Percentiles rank a stretch among this genome's conserved stretches.
These are phyloP conservation scores for Onychomys arenicola DNA, from an alignment of 2,797 vertebrate genomes.

Conservation along the genomic window DNA sequence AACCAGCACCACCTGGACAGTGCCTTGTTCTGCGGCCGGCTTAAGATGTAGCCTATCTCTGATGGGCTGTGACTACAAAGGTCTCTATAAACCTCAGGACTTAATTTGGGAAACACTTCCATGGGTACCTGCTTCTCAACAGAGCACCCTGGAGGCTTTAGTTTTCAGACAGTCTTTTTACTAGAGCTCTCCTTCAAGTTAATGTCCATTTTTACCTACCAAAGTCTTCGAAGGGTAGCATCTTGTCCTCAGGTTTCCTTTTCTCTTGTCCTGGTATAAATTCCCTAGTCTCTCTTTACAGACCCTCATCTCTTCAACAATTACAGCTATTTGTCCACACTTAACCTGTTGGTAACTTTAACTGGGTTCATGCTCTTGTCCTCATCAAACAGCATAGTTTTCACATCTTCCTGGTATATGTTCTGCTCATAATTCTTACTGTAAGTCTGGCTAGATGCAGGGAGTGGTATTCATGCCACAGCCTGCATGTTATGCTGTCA, in stretches of 20 bases:
- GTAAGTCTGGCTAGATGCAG: too few species aligned
- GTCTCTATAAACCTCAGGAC: not conserved
- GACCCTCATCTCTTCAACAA: not conserved
- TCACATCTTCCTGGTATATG: too few species aligned
- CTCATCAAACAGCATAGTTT: not conserved
- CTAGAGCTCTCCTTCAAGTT: not conserved
- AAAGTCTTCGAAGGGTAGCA: not conserved
- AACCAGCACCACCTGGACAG: not conserved
- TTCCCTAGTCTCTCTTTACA: too few species aligned
- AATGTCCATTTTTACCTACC: not conserved
- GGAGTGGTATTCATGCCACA: too few species aligned
- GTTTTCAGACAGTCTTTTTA: not conserved
- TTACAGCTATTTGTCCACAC: not conserved
- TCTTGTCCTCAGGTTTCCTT: too few species aligned
- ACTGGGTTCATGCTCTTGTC: not conserved
- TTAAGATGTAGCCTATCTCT: not conserved
- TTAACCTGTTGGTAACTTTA: not conserved
- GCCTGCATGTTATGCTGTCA: too few species aligned
- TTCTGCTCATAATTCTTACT: too few species aligned
- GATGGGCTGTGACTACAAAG: not conserved
- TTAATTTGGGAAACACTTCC: not conserved
- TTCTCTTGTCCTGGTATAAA: too few species aligned
- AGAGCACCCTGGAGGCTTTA: not conserved
- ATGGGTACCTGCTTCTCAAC: not conserved
- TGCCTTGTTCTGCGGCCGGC: not conserved